Evolutionary conservation across 2,113 vertebrate species (phyloP), one percentile per base, ranked within the genome.

Genomic region (Brachirus orientalis): DNA sequence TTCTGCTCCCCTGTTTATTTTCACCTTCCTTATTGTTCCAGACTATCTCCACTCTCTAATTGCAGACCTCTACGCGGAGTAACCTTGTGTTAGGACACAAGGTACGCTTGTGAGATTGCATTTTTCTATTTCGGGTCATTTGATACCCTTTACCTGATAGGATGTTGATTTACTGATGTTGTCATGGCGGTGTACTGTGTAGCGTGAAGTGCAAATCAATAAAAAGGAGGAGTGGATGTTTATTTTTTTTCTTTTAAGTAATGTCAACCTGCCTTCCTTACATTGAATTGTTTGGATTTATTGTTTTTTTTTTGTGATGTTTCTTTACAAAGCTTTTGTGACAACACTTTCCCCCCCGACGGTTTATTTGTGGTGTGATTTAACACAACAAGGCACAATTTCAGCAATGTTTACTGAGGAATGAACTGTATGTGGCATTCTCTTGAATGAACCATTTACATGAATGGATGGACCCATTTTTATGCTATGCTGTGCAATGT

Each of bases 91-190:
- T 37, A 28, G 60, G 44, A 59, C 59, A 62, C 11, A 16, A 2
- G 41, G 19, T 14, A 47, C 33, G 53, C 53, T 44, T 59, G 19
- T 53, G 22, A 53, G 52, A 60, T 51, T 53, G 67, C 20, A 17
- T 64, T 75, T 57, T 51, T 41, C 54, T 40, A 17, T 63, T 62
- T 67, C 57, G 52, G 74, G 41, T 40, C 19, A 35, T 54, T 22
- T 7, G 1, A 43, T 20, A 38, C 12, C 22, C 28, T 9, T 50
- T 47, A 33, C 35, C 50, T 41, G 38, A 50, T 48, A 43, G 16
- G 52, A 37, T 45, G 65, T 63, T 63, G 75, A 79, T 83, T 75
- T 60, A 66, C n/a, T n/a, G 57, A 71, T 38, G 36, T 18, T 62
- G 38, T 8, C 19, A 54, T 47, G 43, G 46, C 61, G 19, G 44